phyloP scores from a whole-genome alignment of 2,888 invertebrate species.

The Drosophila prolongata region DNA sequence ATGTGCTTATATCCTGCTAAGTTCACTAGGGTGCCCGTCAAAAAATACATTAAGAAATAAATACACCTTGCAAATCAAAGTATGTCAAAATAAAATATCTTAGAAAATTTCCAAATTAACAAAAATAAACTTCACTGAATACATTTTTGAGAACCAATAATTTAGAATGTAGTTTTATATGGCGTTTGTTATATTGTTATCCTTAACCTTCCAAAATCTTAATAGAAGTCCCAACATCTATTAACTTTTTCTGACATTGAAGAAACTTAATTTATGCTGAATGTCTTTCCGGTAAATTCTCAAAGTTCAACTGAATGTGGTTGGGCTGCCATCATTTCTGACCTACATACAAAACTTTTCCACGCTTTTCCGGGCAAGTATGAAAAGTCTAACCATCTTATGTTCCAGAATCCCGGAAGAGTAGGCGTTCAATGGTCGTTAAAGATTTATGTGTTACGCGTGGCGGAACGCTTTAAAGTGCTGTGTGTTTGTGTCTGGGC shows the following conservation, averaged over 20 bases:
- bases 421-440: constrained; percentile 50
- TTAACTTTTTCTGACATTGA: not conserved
- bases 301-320: not conserved
- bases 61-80: too few species aligned
- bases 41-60: not conserved
- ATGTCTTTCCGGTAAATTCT: not conserved
- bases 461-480: constrained; percentile 61
- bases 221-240: not conserved
- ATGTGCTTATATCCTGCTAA: not conserved
- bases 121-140: too few species aligned
- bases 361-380: constrained; percentile 4
- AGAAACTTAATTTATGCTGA: constrained; percentile 4
- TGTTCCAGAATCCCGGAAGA: constrained; percentile 4
- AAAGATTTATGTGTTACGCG: constrained; percentile 71
- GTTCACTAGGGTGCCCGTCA: not conserved
- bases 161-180: too few species aligned
- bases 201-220: too few species aligned
- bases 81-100: too few species aligned
- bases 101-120: too few species aligned
- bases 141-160: too few species aligned
- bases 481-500: constrained; percentile 29
- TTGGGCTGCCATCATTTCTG: constrained; percentile 9
- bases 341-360: constrained; percentile 25
- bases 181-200: too few species aligned
- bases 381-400: not conserved